These are phyloP conservation scores for Halisarca cf. caerulea DNA, from an alignment of 37 sponge, comb jelly and placozoan species.

Conservation along the genomic window DNA sequence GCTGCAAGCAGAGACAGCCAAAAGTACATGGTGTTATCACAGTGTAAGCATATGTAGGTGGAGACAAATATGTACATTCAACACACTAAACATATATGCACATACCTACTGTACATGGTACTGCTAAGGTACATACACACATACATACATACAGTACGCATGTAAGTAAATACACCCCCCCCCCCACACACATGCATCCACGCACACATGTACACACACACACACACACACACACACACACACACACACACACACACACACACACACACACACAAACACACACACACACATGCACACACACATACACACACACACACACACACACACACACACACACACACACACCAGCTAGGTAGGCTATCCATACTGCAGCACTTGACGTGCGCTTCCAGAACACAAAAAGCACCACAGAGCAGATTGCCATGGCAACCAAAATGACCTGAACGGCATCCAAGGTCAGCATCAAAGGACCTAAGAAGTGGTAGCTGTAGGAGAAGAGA, in stretches of 20 bases:
- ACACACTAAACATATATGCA: not conserved
- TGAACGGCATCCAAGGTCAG: not conserved
- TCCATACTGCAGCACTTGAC: not conserved
- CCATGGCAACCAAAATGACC: not conserved
- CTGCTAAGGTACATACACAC: not conserved
- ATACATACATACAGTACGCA: slow-evolving; percentile 10
- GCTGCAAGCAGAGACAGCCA: not conserved
- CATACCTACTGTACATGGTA: not conserved
- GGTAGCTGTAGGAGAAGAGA: not conserved
- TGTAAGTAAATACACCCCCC: too few species aligned
- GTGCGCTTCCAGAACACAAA: slow-evolving; percentile 4
- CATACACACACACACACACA: slow-evolving; percentile 24
- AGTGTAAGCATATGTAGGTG: not conserved
- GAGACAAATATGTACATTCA: not conserved
- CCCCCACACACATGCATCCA: not conserved
- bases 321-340: slow-evolving; percentile 20
- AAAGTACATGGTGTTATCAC: not conserved
- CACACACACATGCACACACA: slow-evolving; percentile 20
- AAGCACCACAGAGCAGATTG: slow-evolving; percentile 1
- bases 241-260: slow-evolving; percentile 18
- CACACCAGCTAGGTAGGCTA: not conserved
- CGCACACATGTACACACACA: slow-evolving; percentile 2
- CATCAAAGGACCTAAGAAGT: not conserved
- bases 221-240: slow-evolving; percentile 24
- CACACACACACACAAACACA: slow-evolving; percentile 22